Conservation (phyloP, 2,113 vertebrate genomes). For the Arizona elegans region DNA sequence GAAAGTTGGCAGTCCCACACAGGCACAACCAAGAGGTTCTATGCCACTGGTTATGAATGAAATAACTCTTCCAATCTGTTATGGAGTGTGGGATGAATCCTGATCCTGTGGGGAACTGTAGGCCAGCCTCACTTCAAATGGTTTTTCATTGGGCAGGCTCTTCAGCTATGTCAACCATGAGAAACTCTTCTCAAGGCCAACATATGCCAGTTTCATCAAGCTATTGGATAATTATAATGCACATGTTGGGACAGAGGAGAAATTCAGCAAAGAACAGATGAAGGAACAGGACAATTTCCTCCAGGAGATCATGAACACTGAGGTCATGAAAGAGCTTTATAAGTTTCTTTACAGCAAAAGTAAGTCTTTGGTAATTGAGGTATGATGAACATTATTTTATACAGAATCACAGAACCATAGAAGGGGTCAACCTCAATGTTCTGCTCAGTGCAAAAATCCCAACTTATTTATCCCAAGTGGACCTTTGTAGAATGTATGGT, state of each 20-base stretch:
- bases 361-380: constrained; percentile 52
- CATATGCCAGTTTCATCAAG: constrained; percentile 79
- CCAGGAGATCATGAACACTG: constrained; percentile 78
- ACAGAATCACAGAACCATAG: background rate
- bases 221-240: constrained; percentile 89
- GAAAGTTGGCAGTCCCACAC: background rate
- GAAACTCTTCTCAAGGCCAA: constrained; percentile 80
- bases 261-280: constrained; percentile 74
- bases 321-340: constrained; percentile 81
- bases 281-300: constrained; percentile 85
- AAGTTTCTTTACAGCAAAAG: constrained; percentile 80
- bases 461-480: background rate
- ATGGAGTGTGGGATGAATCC: background rate
- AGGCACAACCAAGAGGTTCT: background rate
- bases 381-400: background rate
- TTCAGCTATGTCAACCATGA: constrained; percentile 79
- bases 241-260: constrained; percentile 77
- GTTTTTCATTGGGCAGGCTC: constrained; percentile 68
- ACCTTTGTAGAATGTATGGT: background rate
- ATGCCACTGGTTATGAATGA: background rate
- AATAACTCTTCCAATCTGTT: background rate
- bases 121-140: background rate
- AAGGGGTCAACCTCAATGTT: background rate
- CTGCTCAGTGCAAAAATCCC: background rate
- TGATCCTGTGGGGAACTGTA: background rate